These are phyloP conservation scores for Oreochromis aureus DNA, from an alignment of 2,113 vertebrate species.

Conservation along the genomic window DNA sequence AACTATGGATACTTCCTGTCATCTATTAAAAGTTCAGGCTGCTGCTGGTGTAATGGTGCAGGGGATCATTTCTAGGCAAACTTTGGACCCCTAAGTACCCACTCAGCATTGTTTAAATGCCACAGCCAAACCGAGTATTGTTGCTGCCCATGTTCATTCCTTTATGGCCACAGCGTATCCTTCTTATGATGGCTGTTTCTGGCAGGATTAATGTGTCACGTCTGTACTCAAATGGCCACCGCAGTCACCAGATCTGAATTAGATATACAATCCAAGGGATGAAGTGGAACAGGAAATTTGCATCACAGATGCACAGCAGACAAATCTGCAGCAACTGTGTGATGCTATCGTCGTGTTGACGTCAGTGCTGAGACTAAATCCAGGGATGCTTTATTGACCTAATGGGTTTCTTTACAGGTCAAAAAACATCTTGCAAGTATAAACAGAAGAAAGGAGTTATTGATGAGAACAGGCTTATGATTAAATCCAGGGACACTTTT, in stretches of 20 bases:
- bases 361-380: background rate
- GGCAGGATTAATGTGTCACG: background rate
- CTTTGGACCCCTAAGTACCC: too few species aligned
- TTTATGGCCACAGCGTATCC: too few species aligned
- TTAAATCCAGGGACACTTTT: background rate
- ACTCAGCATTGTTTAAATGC: too few species aligned
- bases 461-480: background rate
- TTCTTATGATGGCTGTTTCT: too few species aligned
- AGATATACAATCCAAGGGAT: background rate
- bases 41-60: too few species aligned
- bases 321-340: background rate
- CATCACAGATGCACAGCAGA: background rate
- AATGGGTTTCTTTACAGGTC: background rate
- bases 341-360: background rate
- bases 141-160: too few species aligned
- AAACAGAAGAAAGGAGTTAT: background rate
- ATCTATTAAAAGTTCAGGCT: too few species aligned
- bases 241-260: background rate
- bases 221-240: background rate
- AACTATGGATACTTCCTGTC: too few species aligned
- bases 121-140: too few species aligned
- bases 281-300: background rate
- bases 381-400: background rate
- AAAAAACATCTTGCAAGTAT: background rate
- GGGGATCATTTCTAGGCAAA: too few species aligned